phyloP scores from a whole-genome alignment of 2,888 invertebrate species.

The Rhagonycha lutea region DNA sequence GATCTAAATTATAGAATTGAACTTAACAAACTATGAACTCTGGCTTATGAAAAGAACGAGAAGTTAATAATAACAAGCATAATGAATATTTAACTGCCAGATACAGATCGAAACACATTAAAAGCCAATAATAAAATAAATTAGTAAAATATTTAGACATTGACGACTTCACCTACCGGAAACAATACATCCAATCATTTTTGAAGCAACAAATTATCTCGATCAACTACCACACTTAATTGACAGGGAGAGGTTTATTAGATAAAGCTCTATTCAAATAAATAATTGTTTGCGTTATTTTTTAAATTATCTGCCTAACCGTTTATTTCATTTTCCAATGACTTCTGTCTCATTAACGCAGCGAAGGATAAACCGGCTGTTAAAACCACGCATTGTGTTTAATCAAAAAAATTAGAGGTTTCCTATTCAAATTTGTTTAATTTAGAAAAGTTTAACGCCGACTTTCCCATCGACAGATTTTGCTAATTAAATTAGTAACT shows the following conservation, averaged over 20 bases:
- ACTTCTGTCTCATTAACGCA: background rate
- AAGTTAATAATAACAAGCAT: slow-evolving; percentile 2
- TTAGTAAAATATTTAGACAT: background rate
- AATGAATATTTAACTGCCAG: slow-evolving; percentile 16
- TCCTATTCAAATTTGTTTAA: background rate
- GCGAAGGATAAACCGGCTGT: background rate
- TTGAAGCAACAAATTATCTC: slow-evolving; percentile 22
- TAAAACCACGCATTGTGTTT: background rate
- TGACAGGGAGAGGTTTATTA: slow-evolving; percentile 26
- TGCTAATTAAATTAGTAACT: background rate
- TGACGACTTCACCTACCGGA: slow-evolving; percentile 8
- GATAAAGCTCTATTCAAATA: slow-evolving; percentile 17
- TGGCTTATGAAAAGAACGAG: slow-evolving; percentile 7
- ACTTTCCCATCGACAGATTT: background rate
- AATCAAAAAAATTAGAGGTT: background rate
- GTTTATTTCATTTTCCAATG: background rate
- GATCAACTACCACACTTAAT: slow-evolving; percentile 22
- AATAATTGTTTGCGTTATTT: slow-evolving; percentile 9
- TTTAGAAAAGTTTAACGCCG: too few relatives aligned
- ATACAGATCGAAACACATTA: slow-evolving; percentile 3
- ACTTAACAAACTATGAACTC: slow-evolving; percentile 27
- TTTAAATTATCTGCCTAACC: background rate
- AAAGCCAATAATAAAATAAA: background rate
- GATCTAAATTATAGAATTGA: slow-evolving; percentile 28
- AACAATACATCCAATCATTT: slow-evolving; percentile 17